phyloP scores from a whole-genome alignment of 2,113 vertebrate genomes.

The Sebastes fasciatus region DNA sequence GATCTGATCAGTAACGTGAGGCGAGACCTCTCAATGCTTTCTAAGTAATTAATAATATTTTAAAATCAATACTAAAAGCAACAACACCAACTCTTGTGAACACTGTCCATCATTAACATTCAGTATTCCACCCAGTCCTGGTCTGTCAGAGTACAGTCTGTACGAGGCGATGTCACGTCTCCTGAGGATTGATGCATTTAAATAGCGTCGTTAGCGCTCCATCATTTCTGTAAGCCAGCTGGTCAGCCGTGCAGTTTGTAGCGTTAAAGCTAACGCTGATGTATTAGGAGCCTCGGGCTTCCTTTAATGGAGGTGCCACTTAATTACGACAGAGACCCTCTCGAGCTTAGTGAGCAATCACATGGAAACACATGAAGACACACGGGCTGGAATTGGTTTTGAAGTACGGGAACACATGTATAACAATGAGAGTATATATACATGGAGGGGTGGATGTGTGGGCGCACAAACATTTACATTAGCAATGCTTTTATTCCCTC shows the following conservation, averaged over 20 bases:
- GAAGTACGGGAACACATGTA: neutral
- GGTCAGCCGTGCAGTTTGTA: slow-evolving; percentile 34
- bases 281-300: slow-evolving; percentile 38
- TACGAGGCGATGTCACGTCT: slow-evolving; percentile 9
- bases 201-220: slow-evolving; percentile 40
- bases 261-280: slow-evolving; percentile 20
- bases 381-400: slow-evolving; percentile 33
- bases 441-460: neutral
- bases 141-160: neutral
- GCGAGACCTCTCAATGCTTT: no score
- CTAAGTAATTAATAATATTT: no score
- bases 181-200: slow-evolving; percentile 44
- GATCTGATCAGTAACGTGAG: no score
- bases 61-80: no score
- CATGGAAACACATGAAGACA: slow-evolving; percentile 23
- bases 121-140: neutral
- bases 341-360: slow-evolving; percentile 47
- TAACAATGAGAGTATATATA: neutral
- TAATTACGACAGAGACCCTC: slow-evolving; percentile 59
- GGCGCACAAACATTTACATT: neutral
- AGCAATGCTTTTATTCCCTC: slow-evolving; percentile 17
- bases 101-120: neutral
- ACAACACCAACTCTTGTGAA: neutral
- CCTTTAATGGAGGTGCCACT: slow-evolving; percentile 52
- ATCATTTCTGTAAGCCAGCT: slow-evolving; percentile 39